Percentiles rank a stretch among this genome's conserved stretches.
Evolutionary conservation across 1,140 invertebrate genomes (phyloP).

Genomic region (Rhagoletis pomonella): DNA sequence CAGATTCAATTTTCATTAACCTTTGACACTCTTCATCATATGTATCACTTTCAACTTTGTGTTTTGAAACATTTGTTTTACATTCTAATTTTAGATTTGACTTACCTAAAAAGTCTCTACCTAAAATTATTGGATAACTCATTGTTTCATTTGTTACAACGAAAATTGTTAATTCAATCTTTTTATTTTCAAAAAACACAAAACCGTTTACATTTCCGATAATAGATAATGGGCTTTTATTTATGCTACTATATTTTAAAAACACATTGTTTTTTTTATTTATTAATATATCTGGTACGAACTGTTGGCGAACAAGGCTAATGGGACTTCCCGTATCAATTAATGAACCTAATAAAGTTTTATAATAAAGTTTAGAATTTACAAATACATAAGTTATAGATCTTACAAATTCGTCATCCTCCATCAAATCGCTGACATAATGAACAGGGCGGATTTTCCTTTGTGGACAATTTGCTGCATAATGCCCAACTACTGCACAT

Average conservation of each 20-base stretch:
- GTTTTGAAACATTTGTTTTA: neutral
- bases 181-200: neutral
- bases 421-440: neutral
- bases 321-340: conserved; percentile 53
- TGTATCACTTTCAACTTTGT: neutral
- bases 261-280: neutral
- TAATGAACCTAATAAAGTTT: conserved; percentile 41
- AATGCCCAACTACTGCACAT: neutral
- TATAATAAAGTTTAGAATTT: neutral
- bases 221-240: neutral
- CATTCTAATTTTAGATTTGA: neutral
- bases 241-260: conserved; percentile 6
- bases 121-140: conserved; percentile 5
- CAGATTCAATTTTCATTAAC: too few species aligned
- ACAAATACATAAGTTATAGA: conserved; percentile 14
- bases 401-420: conserved; percentile 47
- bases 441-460: neutral
- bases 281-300: neutral
- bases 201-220: conserved; percentile 15
- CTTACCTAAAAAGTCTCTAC: neutral
- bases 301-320: conserved; percentile 42
- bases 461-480: neutral
- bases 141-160: conserved; percentile 24
- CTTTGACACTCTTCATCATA: too few species aligned
- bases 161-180: neutral